Percentiles rank a stretch among this genome's conserved stretches.
phyloP scores from a whole-genome alignment of 2,888 invertebrate genomes.

The Tinea semifulvella region DNA sequence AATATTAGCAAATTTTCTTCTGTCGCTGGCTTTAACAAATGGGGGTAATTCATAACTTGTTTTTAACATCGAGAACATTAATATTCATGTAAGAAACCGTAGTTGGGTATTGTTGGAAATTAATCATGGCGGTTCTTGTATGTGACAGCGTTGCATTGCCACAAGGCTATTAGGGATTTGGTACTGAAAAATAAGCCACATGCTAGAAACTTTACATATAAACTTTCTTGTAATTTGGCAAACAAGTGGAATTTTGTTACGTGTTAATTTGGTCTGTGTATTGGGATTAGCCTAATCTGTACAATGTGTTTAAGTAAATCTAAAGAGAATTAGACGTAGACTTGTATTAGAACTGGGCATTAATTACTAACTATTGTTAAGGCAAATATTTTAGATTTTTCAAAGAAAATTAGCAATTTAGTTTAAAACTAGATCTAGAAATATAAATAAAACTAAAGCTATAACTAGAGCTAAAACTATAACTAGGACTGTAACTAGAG shows the following conservation, averaged over 20 bases:
- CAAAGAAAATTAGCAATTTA: no score
- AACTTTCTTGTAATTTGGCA: not conserved
- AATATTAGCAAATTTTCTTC: constrained; percentile 1
- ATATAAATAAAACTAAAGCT: no score
- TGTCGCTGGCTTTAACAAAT: constrained; percentile 10
- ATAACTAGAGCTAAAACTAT: no score
- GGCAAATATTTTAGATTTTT: no score
- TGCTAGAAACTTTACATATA: not conserved
- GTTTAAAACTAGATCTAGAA: no score
- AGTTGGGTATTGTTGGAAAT: constrained; percentile 10
- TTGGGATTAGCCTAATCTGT: not conserved
- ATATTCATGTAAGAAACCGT: constrained; percentile 17
- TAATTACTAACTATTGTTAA: no score
- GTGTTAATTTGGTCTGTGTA: no score
- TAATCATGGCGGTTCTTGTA: constrained; percentile 15
- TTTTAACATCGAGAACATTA: constrained; percentile 16
- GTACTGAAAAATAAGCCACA: not conserved
- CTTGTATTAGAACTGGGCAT: not conserved
- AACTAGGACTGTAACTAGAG: no score
- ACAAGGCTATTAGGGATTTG: not conserved
- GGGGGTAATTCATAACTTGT: constrained; percentile 15
- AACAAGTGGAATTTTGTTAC: not conserved
- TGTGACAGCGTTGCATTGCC: constrained; percentile 14
- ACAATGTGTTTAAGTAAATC: constrained; percentile 2
- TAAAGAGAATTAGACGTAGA: constrained; percentile 2